Base-by-base conservation (phyloP, 64 coral and sea anemone species). In the Stichodactyla helianthus region DNA sequence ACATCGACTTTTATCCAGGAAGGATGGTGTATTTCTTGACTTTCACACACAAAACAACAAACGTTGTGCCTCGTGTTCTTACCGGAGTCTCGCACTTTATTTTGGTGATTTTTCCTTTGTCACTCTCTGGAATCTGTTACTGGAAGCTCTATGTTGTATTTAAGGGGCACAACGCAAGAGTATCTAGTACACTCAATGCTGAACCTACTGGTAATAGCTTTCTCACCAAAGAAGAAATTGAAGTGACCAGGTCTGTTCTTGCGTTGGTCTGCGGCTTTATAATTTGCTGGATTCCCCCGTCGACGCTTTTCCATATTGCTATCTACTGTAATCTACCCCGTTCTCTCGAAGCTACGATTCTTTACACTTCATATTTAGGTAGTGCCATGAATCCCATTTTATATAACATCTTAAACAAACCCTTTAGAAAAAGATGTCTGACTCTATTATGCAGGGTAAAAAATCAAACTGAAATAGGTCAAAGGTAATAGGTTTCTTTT, bases 251-350 rank as follows among this genome's bases (percentile, higher is more conserved):
- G 22, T 83, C 80, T 7, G 80, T 83, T 13, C 51, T 83, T 51
- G 50, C 80, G 50, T 53, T 83, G 50, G 80, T 83, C 13, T 83
- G 80, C 22, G 80, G 80, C 10, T 83, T 83, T 35, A 51, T 53
- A 16, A 51, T 83, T 7, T 83, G 80, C 52, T 83, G 80, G 80
- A 54, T 83, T 51, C 80, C 80, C 4, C 50, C 23, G 13, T 52
- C 80, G 51, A 83, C 51, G 14, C 23, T 83, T 54, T 53, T 22
- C 20, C 80, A 83, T 16, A 83, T 83, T 51, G 6, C 80, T 83
- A 18, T 56, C 13, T 83, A 83, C 18, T 16, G 14, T n/a, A 16
- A 54, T 53, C 18, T 83, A 51, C 80, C 80, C 5, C 80, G 80
- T 10, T n/a, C 18, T 51, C 23, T 83, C 5, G 28, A 83, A 50